Evolutionary conservation across 2,797 vertebrate genomes (phyloP).

Genomic region (Fratercula arctica): DNA sequence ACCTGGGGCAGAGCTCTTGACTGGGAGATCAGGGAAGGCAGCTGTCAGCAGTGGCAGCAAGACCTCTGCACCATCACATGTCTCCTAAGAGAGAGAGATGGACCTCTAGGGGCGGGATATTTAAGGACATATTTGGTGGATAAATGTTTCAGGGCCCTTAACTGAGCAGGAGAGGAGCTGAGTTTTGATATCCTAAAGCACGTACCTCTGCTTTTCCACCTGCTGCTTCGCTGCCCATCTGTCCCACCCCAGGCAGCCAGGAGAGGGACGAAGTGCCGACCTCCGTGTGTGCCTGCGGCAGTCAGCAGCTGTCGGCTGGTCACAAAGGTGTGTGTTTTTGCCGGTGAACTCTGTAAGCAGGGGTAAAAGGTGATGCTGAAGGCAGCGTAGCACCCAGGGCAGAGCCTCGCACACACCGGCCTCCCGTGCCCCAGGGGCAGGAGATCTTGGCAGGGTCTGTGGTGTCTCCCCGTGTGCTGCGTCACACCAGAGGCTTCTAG

Average conservation of each 20-base stretch:
- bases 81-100: neutral
- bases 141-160: neutral
- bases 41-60: neutral
- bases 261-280: neutral
- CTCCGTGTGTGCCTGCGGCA: fast-evolving
- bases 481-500: neutral
- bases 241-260: neutral
- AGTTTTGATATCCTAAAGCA: neutral
- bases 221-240: neutral
- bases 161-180: neutral
- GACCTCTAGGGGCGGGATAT: neutral
- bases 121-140: neutral
- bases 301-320: neutral
- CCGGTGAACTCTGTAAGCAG: neutral
- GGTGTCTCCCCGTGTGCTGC: neutral
- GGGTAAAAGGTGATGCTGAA: neutral
- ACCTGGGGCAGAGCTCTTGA: neutral
- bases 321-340: neutral
- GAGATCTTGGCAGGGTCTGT: neutral
- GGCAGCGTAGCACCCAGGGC: neutral
- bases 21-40: neutral
- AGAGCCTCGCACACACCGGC: fast-evolving
- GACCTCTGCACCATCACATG: neutral
- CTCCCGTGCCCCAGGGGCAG: neutral
- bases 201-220: neutral